These are phyloP conservation scores for Ceyx cyanopectus DNA, from an alignment of 2,113 vertebrate species.

Conservation along the genomic window DNA sequence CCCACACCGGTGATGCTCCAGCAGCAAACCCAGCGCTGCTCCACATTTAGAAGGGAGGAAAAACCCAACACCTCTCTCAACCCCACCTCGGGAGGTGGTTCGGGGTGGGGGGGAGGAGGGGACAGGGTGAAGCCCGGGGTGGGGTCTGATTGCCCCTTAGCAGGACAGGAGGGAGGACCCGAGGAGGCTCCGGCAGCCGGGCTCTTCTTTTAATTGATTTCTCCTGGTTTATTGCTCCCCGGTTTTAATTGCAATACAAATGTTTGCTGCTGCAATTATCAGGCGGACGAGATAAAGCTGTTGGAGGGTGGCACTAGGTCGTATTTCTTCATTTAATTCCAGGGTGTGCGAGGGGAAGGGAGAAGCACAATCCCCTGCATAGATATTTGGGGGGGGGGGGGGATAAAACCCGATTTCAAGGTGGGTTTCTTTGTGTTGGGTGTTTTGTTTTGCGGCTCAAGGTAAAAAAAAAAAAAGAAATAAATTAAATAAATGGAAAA, in stretches of 20 bases:
- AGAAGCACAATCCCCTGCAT: not conserved
- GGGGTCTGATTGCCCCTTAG: not conserved
- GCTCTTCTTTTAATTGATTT: constrained; percentile 36
- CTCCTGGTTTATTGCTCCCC: not conserved
- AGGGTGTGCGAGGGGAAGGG: not conserved
- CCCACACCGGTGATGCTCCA: not conserved
- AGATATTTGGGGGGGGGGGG: not conserved
- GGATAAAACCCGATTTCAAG: not conserved
- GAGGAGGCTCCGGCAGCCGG: not conserved
- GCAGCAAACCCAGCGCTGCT: not conserved
- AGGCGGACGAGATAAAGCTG: not conserved
- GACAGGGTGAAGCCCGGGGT: not conserved
- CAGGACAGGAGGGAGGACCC: not conserved
- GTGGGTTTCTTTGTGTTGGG: not conserved
- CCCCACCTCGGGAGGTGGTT: too few species aligned
- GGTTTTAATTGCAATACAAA: constrained; percentile 26
- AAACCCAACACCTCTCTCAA: not conserved
- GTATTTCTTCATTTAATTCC: not conserved
- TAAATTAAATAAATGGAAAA: not conserved
- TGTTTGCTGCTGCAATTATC: constrained; percentile 11
- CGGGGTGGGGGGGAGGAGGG: fast-evolving
- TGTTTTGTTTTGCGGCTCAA: not conserved
- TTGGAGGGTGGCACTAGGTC: not conserved
- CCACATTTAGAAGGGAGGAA: not conserved
- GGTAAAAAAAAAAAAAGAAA: not conserved